Evolutionary conservation across 2,888 invertebrate species (phyloP).

Genomic region (Hirudinaria manillensis): DNA sequence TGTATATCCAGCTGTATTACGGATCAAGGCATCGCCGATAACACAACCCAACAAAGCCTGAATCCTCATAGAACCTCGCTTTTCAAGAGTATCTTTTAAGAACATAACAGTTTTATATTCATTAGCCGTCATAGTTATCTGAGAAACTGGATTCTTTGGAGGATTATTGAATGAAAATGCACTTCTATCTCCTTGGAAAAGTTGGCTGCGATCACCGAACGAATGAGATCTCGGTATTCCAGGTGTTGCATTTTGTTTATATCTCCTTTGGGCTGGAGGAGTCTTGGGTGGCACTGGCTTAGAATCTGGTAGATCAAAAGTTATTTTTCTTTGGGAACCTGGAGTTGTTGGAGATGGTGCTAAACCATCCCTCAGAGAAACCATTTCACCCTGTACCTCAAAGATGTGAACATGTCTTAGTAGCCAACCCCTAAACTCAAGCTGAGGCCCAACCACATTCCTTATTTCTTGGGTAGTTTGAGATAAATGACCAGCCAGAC

Average conservation of each 20-base stretch:
- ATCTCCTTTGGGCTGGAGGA: conserved; percentile 37
- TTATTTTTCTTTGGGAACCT: conserved; percentile 27
- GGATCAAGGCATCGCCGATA: conserved; percentile 50
- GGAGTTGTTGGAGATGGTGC: conserved; percentile 36
- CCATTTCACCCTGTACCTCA: conserved; percentile 52
- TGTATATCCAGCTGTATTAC: conserved; percentile 53
- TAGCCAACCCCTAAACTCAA: conserved; percentile 52
- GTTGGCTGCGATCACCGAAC: conserved; percentile 33
- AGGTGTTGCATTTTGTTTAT: conserved; percentile 29
- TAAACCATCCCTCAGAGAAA: conserved; percentile 47
- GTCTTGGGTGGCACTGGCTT: conserved; percentile 36
- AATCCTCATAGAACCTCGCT: conserved; percentile 49
- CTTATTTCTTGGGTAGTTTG: conserved; percentile 67
- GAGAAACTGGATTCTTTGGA: conserved; percentile 36
- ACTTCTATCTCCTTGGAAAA: conserved; percentile 20
- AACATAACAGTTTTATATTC: conserved; percentile 55
- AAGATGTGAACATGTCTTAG: conserved; percentile 53
- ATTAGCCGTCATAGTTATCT: conserved; percentile 54
- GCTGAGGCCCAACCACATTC: conserved; percentile 51
- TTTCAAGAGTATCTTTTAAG: conserved; percentile 52
- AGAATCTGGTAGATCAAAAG: conserved; percentile 31
- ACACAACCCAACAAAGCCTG: conserved; percentile 46
- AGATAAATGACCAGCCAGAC: conserved; percentile 88
- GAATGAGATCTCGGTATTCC: conserved; percentile 35
- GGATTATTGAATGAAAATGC: conserved; percentile 21